Percentiles rank a stretch among this genome's conserved stretches.
Evolutionary conservation across 2,888 invertebrate species (phyloP).

Genomic region (Lasioglossum oenotherae): DNA sequence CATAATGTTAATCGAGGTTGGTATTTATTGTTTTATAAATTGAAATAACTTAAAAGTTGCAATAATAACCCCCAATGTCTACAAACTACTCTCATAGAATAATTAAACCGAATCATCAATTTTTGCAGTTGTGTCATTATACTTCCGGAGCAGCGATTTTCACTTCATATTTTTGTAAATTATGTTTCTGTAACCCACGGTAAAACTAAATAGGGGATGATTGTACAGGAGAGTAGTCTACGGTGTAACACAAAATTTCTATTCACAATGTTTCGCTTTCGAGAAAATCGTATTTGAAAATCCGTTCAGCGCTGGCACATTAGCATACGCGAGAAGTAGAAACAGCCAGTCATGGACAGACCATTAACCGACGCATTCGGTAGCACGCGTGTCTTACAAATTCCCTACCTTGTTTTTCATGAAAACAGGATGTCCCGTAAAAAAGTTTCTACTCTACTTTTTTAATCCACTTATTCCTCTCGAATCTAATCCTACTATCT

Average conservation of each 20-base stretch:
- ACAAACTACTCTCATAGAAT: no score
- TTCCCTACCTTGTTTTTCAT: background rate
- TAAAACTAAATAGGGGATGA: background rate
- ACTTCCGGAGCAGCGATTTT: no score
- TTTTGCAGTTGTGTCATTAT: no score
- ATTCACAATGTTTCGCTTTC: background rate
- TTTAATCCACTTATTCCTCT: background rate
- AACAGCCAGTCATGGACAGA: background rate
- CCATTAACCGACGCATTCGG: background rate
- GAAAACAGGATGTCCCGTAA: background rate
- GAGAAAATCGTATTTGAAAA: background rate
- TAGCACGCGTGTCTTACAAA: background rate
- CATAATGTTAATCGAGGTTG: no score
- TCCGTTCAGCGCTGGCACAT: background rate
- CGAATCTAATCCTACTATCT: background rate
- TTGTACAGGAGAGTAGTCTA: background rate
- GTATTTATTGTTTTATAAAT: no score
- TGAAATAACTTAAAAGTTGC: no score
- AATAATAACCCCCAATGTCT: no score
- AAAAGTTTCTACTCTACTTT: background rate
- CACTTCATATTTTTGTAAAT: background rate
- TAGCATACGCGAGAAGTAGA: conserved; percentile 8
- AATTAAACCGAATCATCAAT: no score
- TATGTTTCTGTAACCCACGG: background rate
- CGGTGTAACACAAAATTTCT: background rate